Conservation (phyloP, 2,888 invertebrate genomes). For the Polydrusus pterygomalis region DNA sequence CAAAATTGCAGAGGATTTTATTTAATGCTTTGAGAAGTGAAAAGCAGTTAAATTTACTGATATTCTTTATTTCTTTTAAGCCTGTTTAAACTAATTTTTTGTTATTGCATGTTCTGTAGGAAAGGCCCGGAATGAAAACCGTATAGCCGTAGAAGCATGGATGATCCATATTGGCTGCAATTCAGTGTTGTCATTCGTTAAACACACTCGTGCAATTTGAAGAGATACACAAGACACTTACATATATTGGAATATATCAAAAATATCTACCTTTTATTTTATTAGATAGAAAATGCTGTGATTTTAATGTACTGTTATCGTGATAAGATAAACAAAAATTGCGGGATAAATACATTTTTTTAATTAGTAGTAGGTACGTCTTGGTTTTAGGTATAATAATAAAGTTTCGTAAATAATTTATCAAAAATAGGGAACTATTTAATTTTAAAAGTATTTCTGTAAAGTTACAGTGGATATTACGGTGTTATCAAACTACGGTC, state of each 20-base stretch:
- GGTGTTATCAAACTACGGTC: too few relatives aligned
- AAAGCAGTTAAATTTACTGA: background rate
- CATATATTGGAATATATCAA: conserved; percentile 22
- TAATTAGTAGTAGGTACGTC: background rate
- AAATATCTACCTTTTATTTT: conserved; percentile 3
- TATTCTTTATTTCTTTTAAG: background rate
- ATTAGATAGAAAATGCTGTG: conserved; percentile 28
- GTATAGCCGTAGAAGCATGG: conserved; percentile 40
- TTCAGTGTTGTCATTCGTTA: conserved; percentile 19
- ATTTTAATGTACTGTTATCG: conserved; percentile 21
- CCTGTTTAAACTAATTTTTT: conserved; percentile 32
- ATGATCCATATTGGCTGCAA: conserved; percentile 34
- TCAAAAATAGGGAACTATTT: too few relatives aligned
- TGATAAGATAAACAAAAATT: conserved; percentile 8
- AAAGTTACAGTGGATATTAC: too few relatives aligned
- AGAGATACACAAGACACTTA: conserved; percentile 47
- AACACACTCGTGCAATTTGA: conserved; percentile 29
- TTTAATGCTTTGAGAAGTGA: background rate
- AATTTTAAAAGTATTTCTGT: too few relatives aligned
- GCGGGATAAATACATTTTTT: background rate
- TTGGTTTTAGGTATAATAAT: conserved; percentile 10
- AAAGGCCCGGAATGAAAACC: conserved; percentile 59
- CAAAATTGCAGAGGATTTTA: too few relatives aligned
- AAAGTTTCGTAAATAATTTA: background rate
- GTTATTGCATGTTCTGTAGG: conserved; percentile 63